Conservation (phyloP, 2,797 vertebrate genomes). For the Typhlichthys eigenmanni region DNA sequence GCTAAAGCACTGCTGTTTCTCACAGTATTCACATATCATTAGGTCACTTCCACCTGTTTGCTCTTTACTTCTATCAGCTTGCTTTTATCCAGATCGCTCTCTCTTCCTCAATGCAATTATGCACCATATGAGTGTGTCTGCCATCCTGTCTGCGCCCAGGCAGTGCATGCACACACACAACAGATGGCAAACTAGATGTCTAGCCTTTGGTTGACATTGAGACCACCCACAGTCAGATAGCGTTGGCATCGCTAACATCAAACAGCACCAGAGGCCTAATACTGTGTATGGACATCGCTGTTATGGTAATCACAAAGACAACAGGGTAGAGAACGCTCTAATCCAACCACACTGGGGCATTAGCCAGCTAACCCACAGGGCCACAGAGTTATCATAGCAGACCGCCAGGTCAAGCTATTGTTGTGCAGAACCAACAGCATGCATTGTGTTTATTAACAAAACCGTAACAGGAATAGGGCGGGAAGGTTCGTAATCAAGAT, state of each 20-base stretch:
- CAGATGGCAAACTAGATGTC: not conserved
- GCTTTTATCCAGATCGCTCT: constrained; percentile 1
- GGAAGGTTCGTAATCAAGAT: too few species aligned
- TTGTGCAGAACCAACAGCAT: not conserved
- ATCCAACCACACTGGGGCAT: too few species aligned
- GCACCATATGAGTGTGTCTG: constrained; percentile 3
- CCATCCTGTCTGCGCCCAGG: constrained; percentile 12
- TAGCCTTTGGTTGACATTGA: constrained; percentile 12
- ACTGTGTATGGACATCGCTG: not conserved
- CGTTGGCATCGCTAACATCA: not conserved
- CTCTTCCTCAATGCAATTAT: constrained; percentile 21
- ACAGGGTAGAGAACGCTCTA: too few species aligned
- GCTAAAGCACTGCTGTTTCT: too few species aligned
- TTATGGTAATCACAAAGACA: not conserved
- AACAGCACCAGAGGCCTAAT: constrained; percentile 1
- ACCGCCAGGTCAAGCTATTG: too few species aligned
- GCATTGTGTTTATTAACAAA: too few species aligned
- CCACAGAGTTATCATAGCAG: too few species aligned
- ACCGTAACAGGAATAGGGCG: too few species aligned
- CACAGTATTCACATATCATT: too few species aligned
- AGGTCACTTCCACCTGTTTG: too few species aligned
- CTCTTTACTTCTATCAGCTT: not conserved
- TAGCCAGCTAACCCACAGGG: too few species aligned
- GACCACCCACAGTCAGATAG: constrained; percentile 11
- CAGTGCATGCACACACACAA: constrained; percentile 2